Evolutionary conservation across 2,113 vertebrate genomes (phyloP).

Genomic region (Hypocryptadius cinnamomeus): DNA sequence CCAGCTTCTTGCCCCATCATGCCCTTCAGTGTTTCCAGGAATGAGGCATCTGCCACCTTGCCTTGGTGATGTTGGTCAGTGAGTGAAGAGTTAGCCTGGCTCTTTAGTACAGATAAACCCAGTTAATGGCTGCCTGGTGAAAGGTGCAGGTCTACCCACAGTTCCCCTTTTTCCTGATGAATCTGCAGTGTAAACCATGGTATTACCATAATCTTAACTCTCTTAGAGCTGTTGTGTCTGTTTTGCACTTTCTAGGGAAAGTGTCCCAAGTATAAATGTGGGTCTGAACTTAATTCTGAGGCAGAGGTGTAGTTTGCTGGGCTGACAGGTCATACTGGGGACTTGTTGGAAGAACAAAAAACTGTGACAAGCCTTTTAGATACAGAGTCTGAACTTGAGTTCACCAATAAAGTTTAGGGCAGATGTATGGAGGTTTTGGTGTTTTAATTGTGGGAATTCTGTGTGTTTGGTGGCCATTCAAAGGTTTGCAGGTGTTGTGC

Average conservation of each 20-base stretch:
- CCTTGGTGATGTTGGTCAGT: not conserved
- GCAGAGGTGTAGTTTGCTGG: not conserved
- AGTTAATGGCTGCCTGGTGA: not conserved
- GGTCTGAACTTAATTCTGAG: not conserved
- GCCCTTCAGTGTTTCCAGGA: not conserved
- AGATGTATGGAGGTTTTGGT: fast-evolving
- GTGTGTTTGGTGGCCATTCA: not conserved
- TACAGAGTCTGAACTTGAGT: not conserved
- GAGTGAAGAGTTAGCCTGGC: not conserved
- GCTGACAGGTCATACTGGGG: not conserved
- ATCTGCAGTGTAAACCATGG: not conserved
- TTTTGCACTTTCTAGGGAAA: not conserved
- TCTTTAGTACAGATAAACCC: not conserved
- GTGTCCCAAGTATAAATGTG: fast-evolving
- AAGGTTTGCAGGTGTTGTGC: not conserved
- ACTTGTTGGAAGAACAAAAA: not conserved
- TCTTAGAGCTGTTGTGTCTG: not conserved
- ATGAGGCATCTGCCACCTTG: not conserved
- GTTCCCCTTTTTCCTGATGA: not conserved
- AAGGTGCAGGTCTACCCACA: not conserved
- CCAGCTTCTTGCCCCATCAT: not conserved
- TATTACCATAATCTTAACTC: not conserved
- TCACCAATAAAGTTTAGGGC: not conserved
- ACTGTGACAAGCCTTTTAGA: not conserved
- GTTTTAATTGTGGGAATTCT: not conserved